phyloP scores from a whole-genome alignment of 2,113 vertebrate genomes.

The Lota lota region DNA sequence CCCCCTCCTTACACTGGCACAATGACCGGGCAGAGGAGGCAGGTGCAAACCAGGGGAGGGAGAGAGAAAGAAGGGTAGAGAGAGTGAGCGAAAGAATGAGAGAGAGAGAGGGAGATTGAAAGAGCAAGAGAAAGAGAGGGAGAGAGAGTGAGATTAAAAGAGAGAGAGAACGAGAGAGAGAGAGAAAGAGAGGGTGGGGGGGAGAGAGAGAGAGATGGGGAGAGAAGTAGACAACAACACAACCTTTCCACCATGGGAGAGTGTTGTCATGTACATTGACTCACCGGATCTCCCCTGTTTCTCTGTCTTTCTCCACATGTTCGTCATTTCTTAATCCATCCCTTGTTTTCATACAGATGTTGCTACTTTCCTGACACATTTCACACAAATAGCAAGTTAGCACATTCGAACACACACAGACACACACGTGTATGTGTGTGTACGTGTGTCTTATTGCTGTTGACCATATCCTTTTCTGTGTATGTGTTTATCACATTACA shows the following conservation, averaged over 20 bases:
- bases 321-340: background rate
- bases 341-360: conserved; percentile 25
- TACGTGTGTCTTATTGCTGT: conserved; percentile 8
- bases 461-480: background rate
- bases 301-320: conserved; percentile 34
- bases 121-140: conserved; percentile 69
- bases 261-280: conserved; percentile 81
- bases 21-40: conserved; percentile 66
- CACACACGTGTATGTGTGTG: conserved; percentile 34
- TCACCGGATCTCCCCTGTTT: conserved; percentile 61
- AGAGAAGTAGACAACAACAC: conserved; percentile 16
- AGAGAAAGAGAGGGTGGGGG: conserved; percentile 83
- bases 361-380: conserved; percentile 46
- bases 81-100: conserved; percentile 80
- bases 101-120: conserved; percentile 42
- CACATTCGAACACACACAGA: conserved; percentile 56
- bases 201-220: conserved; percentile 26
- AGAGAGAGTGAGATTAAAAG: conserved; percentile 74
- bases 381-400: conserved; percentile 57
- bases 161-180: conserved; percentile 86
- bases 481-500: background rate
- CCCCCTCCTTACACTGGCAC: conserved; percentile 44
- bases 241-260: conserved; percentile 95
- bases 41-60: conserved; percentile 87
- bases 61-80: conserved; percentile 90